Evolutionary conservation across 1,140 invertebrate species (phyloP), one percentile per base, ranked within the genome.

Genomic region (Sinella curviseta): DNA sequence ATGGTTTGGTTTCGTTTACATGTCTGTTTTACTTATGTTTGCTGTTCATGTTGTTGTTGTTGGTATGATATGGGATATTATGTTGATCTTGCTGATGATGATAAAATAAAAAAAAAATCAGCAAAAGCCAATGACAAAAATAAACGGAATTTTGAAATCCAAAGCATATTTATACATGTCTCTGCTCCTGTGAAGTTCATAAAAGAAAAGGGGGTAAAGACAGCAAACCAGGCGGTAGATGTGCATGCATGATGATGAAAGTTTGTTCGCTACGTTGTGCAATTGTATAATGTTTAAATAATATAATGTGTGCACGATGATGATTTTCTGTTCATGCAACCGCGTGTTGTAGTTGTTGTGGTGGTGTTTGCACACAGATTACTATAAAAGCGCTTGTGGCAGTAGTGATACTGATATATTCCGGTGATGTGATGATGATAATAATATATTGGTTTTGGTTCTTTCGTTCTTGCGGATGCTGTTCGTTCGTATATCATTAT

Each of bases 111-210:
- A 77, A 67, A 60, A 77, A 78, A 78, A 78, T 78, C 77, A 78
- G 77, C 73, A 78, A 73, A n/a, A 74, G 77, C 65, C 77, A 74
- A 78, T 54, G 77, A 74, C 77, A 57, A 78, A 78, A 78, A 78
- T 78, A 78, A 78, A 78, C 77, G 77, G 77, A 74, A 65, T 78
- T n/a, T n/a, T 70, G 36, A n/a, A 33, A 74, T n/a, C 48, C 76
- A 76, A 54, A 39, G n/a, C n/a, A n/a, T n/a, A n/a, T n/a, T n/a
- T n/a, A n/a, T n/a, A n/a, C 14, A 60, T 60, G 57, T 26, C 8
- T 26, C 14, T 60, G 17, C 39, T 48, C 17, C 17, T 48, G 4
- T 8, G 4, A 60, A 60, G 14, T 60, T 60, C 57, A 60, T 26
- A 60, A 26, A 26, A 16, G 24, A n/a, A n/a, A 60, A 14, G 8